Base-by-base conservation (phyloP, 2,797 vertebrate species). In the Pangasius macronema region DNA sequence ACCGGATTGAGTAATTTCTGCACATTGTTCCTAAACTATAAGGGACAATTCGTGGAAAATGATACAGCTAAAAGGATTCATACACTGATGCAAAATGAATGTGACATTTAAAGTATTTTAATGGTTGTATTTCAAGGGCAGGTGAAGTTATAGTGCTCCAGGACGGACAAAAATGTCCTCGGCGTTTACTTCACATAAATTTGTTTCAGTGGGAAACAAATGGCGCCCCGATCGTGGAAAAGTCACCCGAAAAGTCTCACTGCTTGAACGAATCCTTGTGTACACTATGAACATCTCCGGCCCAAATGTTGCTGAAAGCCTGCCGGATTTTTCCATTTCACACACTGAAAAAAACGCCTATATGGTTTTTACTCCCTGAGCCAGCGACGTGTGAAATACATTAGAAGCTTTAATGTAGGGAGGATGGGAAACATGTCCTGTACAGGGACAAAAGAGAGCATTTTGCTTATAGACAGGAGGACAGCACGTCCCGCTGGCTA, bases 371-470 rank as follows among this genome's bases (percentile, higher is more conserved):
- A 14, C 85, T 27, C 42, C 68, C 65, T 1, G 13, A 83, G 59
- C 76, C 59, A 79, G 59, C 39, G 75, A 82, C 84, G 91, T 87
- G 89, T 88, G 87, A 90, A 88, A 89, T 85, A 80, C 88, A 88
- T 90, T 86, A 85, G 86, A 53, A 59, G 70, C 72, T 86, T 87
- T 88, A 88, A 89, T 88, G 86, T 88, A 63, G 46, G n/a, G 70
- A n/a, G 13, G 85, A 86, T 61, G 75, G 42, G 70, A 86, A 84
- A 81, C 82, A 79, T 65, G 70, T 67, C 79, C 51, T 20, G n/a
- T 46, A 30, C 11, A 39, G 24, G n/a, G 80, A 87, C 79, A 59
- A 85, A 83, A 49, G 39, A 42, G 6, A 61, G 3, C 85, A 51
- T 82, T 90, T 86, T 87, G 84, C 81, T 87, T 86, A 86, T 77